These are phyloP conservation scores for Cygnus buccinator DNA, from an alignment of 2,113 vertebrate genomes.

Conservation along the genomic window DNA sequence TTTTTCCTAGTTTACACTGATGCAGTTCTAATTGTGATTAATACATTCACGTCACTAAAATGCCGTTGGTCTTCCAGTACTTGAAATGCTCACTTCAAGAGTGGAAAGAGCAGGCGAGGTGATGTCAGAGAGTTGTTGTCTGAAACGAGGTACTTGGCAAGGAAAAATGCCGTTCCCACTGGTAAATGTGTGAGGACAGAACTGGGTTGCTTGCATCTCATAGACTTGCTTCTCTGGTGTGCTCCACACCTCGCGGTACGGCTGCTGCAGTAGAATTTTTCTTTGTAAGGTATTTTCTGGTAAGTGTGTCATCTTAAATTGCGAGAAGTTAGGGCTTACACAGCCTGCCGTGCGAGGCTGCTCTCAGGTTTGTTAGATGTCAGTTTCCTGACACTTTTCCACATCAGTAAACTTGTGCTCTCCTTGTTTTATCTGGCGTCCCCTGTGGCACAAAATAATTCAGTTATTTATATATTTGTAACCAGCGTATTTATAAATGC, in stretches of 20 bases:
- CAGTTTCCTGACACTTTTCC: background rate
- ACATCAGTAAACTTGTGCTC: accelerated
- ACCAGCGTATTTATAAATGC: background rate
- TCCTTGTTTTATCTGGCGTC: background rate
- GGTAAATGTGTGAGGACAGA: background rate
- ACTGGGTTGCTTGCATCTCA: background rate
- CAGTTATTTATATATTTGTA: accelerated
- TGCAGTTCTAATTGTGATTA: background rate
- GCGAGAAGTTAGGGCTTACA: no score
- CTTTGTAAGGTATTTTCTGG: background rate
- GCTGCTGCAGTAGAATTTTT: background rate
- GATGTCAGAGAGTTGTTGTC: background rate
- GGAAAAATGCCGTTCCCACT: background rate
- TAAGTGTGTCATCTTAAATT: background rate
- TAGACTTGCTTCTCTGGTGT: background rate
- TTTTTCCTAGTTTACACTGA: background rate
- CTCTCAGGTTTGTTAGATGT: background rate
- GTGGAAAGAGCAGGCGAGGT: background rate
- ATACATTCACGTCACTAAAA: background rate
- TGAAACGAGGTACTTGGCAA: background rate
- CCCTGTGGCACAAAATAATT: background rate
- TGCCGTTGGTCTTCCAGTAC: background rate
- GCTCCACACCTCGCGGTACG: accelerated
- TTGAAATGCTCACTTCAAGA: background rate
- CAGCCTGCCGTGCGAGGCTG: background rate